A percentile compares a stretch with the other conserved stretches of the same genome.
phyloP scores from a whole-genome alignment of 2,797 vertebrate species.

The Pogoniulus pusillus region DNA sequence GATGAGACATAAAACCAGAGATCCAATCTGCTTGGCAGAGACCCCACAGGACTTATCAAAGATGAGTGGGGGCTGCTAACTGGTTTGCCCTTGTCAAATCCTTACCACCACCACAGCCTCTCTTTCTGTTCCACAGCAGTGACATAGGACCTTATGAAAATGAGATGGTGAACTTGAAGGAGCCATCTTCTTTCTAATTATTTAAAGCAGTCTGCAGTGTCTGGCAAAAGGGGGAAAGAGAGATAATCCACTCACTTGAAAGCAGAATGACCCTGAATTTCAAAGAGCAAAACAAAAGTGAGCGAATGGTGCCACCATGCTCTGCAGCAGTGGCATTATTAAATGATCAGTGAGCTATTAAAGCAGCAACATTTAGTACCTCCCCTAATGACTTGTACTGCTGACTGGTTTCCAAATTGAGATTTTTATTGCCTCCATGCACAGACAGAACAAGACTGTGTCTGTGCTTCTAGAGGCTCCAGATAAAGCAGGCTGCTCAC shows the following conservation, averaged over 20 bases:
- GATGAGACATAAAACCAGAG: conserved; percentile 70
- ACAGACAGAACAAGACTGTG: conserved; percentile 41
- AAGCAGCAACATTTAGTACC: conserved; percentile 70
- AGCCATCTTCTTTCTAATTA: conserved; percentile 62
- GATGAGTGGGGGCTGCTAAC: conserved; percentile 67
- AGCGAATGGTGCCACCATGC: conserved; percentile 56
- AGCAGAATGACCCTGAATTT: conserved; percentile 70
- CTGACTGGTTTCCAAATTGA: conserved; percentile 72
- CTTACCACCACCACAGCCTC: conserved; percentile 7
- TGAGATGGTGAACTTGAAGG: conserved; percentile 58
- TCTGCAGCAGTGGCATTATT: conserved; percentile 69
- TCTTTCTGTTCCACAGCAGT: conserved; percentile 48
- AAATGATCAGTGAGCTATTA: conserved; percentile 75
- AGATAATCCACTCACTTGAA: conserved; percentile 57
- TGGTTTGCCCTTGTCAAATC: conserved; percentile 72
- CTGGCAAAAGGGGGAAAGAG: conserved; percentile 37
- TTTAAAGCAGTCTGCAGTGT: conserved; percentile 55
- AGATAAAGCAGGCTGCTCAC: conserved; percentile 20
- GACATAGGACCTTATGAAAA: conserved; percentile 62
- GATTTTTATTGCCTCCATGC: conserved; percentile 64
- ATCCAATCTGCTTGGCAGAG: conserved; percentile 68
- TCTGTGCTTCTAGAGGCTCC: conserved; percentile 34
- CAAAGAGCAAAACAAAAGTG: conserved; percentile 69
- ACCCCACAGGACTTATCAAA: conserved; percentile 74
- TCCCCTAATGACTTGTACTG: conserved; percentile 67